A percentile compares a stretch with the other conserved stretches of the same genome.
phyloP scores from a whole-genome alignment of 2,113 vertebrate genomes.

The Athene noctua region DNA sequence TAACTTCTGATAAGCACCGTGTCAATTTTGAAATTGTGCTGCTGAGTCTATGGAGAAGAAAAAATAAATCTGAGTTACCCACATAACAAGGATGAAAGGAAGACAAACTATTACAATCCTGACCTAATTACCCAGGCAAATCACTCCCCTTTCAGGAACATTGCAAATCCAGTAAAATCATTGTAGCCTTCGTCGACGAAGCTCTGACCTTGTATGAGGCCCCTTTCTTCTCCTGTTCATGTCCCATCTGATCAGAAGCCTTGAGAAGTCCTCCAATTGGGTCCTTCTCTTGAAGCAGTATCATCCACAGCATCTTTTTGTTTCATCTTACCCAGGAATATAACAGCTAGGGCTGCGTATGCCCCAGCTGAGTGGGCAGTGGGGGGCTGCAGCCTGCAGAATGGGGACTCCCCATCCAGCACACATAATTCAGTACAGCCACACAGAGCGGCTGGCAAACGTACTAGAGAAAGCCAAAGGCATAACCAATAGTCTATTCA shows the following conservation, averaged over 20 bases:
- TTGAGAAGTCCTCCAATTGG: not conserved
- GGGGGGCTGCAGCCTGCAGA: not conserved
- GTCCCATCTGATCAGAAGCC: not conserved
- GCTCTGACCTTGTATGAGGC: not conserved
- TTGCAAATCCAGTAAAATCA: not conserved
- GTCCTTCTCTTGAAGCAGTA: not conserved
- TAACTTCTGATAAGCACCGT: constrained; percentile 60
- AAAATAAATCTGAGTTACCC: constrained; percentile 40
- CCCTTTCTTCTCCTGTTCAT: not conserved
- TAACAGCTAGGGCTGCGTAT: not conserved
- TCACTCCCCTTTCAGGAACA: not conserved
- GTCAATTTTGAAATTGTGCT: constrained; percentile 60
- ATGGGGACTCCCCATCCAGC: rapidly evolving
- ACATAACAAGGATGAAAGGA: constrained; percentile 50
- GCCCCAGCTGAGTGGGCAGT: not conserved
- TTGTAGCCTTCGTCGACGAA: not conserved
- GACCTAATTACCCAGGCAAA: constrained; percentile 58
- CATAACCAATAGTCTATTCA: not conserved
- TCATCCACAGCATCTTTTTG: not conserved
- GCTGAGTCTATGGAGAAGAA: constrained; percentile 21
- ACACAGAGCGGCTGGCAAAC: rapidly evolving
- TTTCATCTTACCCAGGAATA: not conserved
- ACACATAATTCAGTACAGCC: not conserved
- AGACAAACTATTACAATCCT: constrained; percentile 22
- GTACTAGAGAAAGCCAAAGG: not conserved